Base-by-base conservation (phyloP, 2,888 invertebrate genomes). In the Amblyteles armatorius region DNA sequence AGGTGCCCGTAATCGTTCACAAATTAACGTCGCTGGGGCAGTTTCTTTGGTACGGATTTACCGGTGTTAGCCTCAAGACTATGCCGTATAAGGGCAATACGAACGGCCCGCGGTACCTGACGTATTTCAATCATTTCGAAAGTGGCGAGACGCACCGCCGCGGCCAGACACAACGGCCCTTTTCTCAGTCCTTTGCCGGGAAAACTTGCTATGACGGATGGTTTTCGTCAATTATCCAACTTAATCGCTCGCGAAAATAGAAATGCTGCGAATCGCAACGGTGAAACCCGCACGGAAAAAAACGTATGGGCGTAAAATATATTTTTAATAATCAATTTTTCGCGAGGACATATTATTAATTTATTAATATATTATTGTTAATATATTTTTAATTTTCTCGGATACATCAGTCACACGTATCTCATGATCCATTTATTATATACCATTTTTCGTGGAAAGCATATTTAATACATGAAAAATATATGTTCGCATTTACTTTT, bases 1-100 rank as follows among this genome's bases (percentile, higher is more conserved):
- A 92, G 92, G 92, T 93, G 93, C 91, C 89, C 90, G 92, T 93
- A 93, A 93, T 93, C 92, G 93, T 92, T 93, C 93, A 91, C 92
- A 91, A 93, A 92, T 93, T 92, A 93, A 93, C 92, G 92, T 93
- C 90, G 91, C 89, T 87, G 81, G 88, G 88, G 90, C 91, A 90
- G 91, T 92, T 93, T 93, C 92, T 92, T 93, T 88, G 84, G 87
- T 84, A 87, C 85, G 89, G 89, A 91, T 92, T 91, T 92, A 89
- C 88, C 88, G 89, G 88, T 89, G 87, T 79, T 74, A 50, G 60
- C 26, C 74, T 71, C 76, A 19, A 44, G 72, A 57, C 52, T 67
- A 67, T 83, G 82, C 90, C 90, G 79, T 91, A 92, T 91, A 92
- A 90, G 91, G 91, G 85, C 90, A 92, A 91, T 91, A 91, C 89